Percentiles rank a stretch among this genome's conserved stretches.
Conservation (phyloP, 2,797 vertebrate species). For the Uromys caudimaculatus region DNA sequence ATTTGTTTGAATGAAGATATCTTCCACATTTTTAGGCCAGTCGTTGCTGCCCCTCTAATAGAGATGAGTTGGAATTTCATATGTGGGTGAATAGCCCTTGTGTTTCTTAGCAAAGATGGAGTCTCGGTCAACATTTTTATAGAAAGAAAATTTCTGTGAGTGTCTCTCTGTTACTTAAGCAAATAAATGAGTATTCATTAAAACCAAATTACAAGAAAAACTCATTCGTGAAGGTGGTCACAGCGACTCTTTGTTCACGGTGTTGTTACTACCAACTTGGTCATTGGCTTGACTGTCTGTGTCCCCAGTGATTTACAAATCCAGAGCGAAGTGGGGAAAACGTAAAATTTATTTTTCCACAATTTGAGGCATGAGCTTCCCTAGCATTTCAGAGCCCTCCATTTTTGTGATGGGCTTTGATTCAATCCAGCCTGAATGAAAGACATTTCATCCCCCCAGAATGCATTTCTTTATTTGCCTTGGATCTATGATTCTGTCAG, state of each 20-base stretch:
- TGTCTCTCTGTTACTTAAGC: slow-evolving; percentile 42
- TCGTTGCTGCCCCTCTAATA: background rate
- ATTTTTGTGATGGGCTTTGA: slow-evolving; percentile 91
- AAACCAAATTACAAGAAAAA: slow-evolving; percentile 56
- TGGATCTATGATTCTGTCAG: slow-evolving; percentile 99
- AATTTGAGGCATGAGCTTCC: slow-evolving; percentile 86
- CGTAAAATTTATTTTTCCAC: slow-evolving; percentile 89
- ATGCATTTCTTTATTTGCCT: slow-evolving; percentile 94
- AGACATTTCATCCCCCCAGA: slow-evolving; percentile 92
- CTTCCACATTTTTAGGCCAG: slow-evolving; percentile 45
- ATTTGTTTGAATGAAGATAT: slow-evolving; percentile 68
- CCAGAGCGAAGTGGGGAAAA: slow-evolving; percentile 91
- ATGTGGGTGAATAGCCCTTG: slow-evolving; percentile 53
- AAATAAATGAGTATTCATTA: slow-evolving; percentile 63
- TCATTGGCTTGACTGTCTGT: slow-evolving; percentile 10
- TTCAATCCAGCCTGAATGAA: slow-evolving; percentile 90
- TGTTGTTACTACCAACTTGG: slow-evolving; percentile 5
- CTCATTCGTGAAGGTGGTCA: slow-evolving; percentile 60
- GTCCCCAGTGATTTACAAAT: slow-evolving; percentile 86
- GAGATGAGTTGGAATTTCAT: slow-evolving; percentile 43
- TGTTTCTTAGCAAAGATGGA: slow-evolving; percentile 70
- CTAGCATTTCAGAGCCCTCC: slow-evolving; percentile 86
- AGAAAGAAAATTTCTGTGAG: slow-evolving; percentile 59
- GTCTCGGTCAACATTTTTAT: slow-evolving; percentile 62
- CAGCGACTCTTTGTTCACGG: slow-evolving; percentile 62